Percentiles rank a stretch among this genome's conserved stretches.
Conservation (phyloP, 2,888 invertebrate genomes). For the Podabrus alpinus region DNA sequence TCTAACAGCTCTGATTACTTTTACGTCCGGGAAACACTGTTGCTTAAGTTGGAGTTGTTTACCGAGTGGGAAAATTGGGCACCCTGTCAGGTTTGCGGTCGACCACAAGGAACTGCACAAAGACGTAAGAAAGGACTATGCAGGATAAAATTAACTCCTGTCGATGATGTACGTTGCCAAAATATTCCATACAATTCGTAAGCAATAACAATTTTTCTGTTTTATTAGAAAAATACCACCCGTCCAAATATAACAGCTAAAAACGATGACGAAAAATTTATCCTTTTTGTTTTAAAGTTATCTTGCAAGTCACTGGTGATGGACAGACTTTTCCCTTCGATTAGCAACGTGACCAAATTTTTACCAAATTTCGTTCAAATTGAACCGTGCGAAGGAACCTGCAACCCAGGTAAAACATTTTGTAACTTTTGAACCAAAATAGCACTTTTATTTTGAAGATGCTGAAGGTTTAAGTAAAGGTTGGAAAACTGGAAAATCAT, state of each 20-base stretch:
- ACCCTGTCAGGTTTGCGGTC: constrained; percentile 58
- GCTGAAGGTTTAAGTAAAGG: constrained; percentile 50
- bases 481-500: constrained; percentile 54
- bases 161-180: not conserved
- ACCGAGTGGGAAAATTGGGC: constrained; percentile 62
- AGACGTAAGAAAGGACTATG: constrained; percentile 58
- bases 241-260: not conserved
- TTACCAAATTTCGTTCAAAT: constrained; percentile 59
- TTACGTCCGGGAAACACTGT: constrained; percentile 52
- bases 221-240: not conserved
- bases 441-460: constrained; percentile 38
- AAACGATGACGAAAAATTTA: constrained; percentile 32
- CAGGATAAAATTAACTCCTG: constrained; percentile 52
- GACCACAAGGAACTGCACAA: constrained; percentile 51
- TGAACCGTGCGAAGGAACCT: constrained; percentile 52
- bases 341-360: constrained; percentile 56
- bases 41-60: constrained; percentile 55
- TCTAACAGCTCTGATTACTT: constrained; percentile 54
- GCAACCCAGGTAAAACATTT: constrained; percentile 47
- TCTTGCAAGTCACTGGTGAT: constrained; percentile 57
- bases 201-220: not conserved
- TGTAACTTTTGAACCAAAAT: not conserved
- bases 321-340: constrained; percentile 52
- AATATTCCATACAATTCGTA: not conserved
- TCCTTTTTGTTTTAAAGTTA: constrained; percentile 46